phyloP scores from a whole-genome alignment of 1,140 invertebrate genomes.

The Mylabris phalerata region DNA sequence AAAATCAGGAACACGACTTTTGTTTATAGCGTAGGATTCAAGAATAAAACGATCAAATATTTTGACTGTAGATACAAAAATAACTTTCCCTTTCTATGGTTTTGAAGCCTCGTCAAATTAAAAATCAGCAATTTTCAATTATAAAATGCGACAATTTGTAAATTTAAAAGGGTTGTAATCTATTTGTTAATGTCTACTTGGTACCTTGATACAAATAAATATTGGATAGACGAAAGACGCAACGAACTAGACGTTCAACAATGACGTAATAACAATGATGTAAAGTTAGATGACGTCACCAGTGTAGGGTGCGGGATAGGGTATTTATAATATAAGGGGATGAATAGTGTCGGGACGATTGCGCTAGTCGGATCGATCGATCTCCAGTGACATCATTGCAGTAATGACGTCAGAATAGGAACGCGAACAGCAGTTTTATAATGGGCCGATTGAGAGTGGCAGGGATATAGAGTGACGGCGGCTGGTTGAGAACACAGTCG shows the following conservation, averaged over 20 bases:
- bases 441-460: slow-evolving; percentile 36
- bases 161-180: too few species aligned
- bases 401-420: slow-evolving; percentile 30
- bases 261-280: slow-evolving; percentile 28
- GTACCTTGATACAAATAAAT: too few species aligned
- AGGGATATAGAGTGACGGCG: slow-evolving; percentile 37
- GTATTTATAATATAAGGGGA: too few species aligned
- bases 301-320: slow-evolving; percentile 2
- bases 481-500: slow-evolving; percentile 29
- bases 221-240: not conserved
- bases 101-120: too few species aligned
- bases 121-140: too few species aligned
- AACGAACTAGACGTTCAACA: slow-evolving; percentile 3
- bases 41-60: too few species aligned
- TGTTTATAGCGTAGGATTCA: too few species aligned
- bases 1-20: too few species aligned
- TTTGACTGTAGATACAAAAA: too few species aligned
- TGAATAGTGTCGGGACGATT: not conserved
- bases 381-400: slow-evolving; percentile 21
- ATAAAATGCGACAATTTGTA: too few species aligned
- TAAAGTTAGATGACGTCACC: slow-evolving; percentile 10
- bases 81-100: too few species aligned
- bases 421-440: slow-evolving; percentile 37
- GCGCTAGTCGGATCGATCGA: slow-evolving; percentile 8
- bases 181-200: too few species aligned